Evolutionary conservation across 64 coral and sea anemone species (phyloP), one percentile per base, ranked within the genome.

Genomic region (Stichodactyla mertensii): DNA sequence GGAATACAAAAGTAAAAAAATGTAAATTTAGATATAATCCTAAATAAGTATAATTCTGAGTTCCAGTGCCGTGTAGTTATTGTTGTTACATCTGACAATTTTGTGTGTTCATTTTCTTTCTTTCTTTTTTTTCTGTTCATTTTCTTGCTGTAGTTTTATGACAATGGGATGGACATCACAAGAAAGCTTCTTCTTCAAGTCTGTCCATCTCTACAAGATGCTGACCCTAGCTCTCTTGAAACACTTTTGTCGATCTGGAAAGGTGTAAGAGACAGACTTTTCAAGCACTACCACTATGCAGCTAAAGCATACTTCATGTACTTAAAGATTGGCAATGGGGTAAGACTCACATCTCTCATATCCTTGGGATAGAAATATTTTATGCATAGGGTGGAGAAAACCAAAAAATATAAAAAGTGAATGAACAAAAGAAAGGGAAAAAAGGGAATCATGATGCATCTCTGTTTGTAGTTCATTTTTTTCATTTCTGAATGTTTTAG

Each of bases 301-400:
- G 97, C 92, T 14, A 95, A 99, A 20, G 97, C 97, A 62, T 99
- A 99, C 87, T 99, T 99, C 79, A 99, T 95, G 93, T 99, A 99
- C 55, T 86, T 99, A 52, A 92, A 85, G 83, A 94, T 99, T 82
- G 93, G 93, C 28, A 90, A 66, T 52, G 85, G 86, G 97, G 97
- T 99, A 78, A 92, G 84, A 0, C 23, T 14, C 24, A 13, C 24
- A 58, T 58, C 8, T 11, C 9, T 58, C 0, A 6, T 58, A 58
- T 58, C 8, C 8, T 4, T 58, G 56, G 56, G 14, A 58, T 9
- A 9, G 8, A 58, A 58, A 15, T 11, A 58, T 58, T 1, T 31
- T 31, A 31, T 31, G 28, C 28, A 31, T 31, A 31, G 28, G 28
- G 1, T 31, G 28, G 28, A 31, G 28, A 31, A 31, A 31, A 0